These are phyloP conservation scores for Marisa cornuarietis DNA, from an alignment of 1,140 invertebrate species.

Conservation along the genomic window DNA sequence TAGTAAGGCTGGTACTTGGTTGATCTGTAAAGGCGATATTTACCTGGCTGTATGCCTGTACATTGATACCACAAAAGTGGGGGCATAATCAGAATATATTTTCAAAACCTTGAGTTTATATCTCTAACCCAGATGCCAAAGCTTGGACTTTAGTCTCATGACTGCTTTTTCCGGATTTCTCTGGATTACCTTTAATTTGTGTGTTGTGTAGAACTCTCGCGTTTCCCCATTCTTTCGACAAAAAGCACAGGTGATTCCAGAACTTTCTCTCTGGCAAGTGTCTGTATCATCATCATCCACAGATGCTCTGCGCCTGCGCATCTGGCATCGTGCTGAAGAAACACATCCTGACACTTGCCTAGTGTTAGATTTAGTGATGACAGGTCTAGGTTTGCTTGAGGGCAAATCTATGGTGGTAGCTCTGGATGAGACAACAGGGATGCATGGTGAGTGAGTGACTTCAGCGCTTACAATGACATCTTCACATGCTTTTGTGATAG, in stretches of 20 bases:
- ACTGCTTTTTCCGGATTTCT: too few species aligned
- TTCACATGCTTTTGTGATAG: too few species aligned
- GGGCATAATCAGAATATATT: background rate
- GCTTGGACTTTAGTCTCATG: background rate
- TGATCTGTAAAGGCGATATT: too few species aligned
- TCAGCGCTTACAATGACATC: too few species aligned
- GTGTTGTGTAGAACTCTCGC: constrained; percentile 66
- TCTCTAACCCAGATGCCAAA: background rate
- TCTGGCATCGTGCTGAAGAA: too few species aligned
- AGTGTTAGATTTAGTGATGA: background rate
- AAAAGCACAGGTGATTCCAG: constrained; percentile 50
- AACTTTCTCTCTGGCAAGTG: background rate
- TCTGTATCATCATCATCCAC: background rate
- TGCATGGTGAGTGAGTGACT: too few species aligned
- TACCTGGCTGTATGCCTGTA: background rate
- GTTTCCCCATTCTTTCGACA: constrained; percentile 71
- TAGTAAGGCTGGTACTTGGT: too few species aligned
- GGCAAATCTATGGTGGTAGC: background rate
- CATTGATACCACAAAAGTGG: background rate
- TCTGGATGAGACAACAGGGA: too few species aligned
- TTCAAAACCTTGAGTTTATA: background rate
- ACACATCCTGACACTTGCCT: background rate
- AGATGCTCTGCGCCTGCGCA: background rate
- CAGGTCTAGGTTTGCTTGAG: background rate
- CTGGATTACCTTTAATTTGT: constrained; percentile 52